Conservation (phyloP, 1,140 invertebrate species). For the Yoshiicerus persimilis region DNA sequence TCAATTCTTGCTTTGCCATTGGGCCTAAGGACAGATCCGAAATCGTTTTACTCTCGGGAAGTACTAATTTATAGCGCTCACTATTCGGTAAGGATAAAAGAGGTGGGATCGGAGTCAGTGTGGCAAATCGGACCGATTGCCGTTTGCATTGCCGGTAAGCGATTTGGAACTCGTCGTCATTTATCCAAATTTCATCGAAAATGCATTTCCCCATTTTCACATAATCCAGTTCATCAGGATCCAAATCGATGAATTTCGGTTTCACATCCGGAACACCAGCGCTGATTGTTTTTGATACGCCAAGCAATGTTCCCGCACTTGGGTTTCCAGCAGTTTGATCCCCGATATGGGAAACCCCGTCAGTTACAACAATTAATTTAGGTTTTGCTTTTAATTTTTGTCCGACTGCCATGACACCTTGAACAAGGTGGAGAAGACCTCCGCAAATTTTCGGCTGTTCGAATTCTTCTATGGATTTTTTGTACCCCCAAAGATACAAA, state of each 20-base stretch:
- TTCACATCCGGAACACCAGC: background rate
- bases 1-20: background rate
- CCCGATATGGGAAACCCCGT: background rate
- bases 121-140: background rate
- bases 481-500: background rate
- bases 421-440: background rate
- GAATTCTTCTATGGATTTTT: background rate
- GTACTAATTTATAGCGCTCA: background rate
- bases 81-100: background rate
- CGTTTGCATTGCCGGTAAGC: background rate
- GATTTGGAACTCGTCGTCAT: conserved; percentile 4
- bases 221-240: background rate
- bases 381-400: background rate
- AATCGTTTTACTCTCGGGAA: background rate
- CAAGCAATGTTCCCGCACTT: background rate
- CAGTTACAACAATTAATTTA: background rate
- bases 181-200: conserved; percentile 5
- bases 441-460: background rate
- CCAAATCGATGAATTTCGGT: background rate
- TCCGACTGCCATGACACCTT: background rate
- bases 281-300: background rate
- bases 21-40: conserved; percentile 5
- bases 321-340: background rate
- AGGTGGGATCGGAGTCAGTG: background rate
- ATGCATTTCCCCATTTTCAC: background rate